These are phyloP conservation scores for rat (Rattus norvegicus) DNA, from an alignment of 2,113 vertebrate genomes.

Conservation along the genomic window GRCr8 NC_086025.1:114251001-114251500, in stretches of 20 bases:
- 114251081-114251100: neutral
- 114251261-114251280: neutral
- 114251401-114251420: too few relatives aligned
- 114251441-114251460: too few relatives aligned
- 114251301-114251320: neutral
- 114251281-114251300: neutral
- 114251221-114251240: neutral
- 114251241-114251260: neutral
- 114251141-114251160: neutral
- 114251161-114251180: neutral
- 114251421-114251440: too few relatives aligned
- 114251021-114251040: neutral
- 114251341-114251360: too few relatives aligned
- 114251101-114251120: neutral
- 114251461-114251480: too few relatives aligned
- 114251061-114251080: neutral
- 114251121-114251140: neutral
- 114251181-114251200: neutral
- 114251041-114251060: neutral
- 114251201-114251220: conserved; percentile 1
- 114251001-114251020: neutral
- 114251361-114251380: too few relatives aligned
- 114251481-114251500: too few relatives aligned
- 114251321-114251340: neutral
- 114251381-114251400: too few relatives aligned